Conservation (phyloP, 2,888 invertebrate genomes). For the Loripinus fragilis region DNA sequence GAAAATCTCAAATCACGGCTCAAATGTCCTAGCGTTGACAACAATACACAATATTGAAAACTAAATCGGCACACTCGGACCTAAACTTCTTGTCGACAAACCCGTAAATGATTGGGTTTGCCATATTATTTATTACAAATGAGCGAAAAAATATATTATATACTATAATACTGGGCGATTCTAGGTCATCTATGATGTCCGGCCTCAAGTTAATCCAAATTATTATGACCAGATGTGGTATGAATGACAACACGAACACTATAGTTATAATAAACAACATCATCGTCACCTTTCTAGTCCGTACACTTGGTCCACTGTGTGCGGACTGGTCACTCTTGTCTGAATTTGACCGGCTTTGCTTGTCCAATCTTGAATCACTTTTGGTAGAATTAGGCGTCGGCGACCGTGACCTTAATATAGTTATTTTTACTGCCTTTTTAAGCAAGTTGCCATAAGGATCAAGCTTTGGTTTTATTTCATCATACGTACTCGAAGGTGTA, state of each 20-base stretch:
- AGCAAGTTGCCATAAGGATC: slow-evolving; percentile 50
- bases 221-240: slow-evolving; percentile 66
- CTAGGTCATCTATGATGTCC: slow-evolving; percentile 46
- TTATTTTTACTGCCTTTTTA: slow-evolving; percentile 45
- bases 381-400: slow-evolving; percentile 28
- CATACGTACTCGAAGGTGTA: slow-evolving; percentile 18
- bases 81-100: slow-evolving; percentile 71
- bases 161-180: slow-evolving; percentile 39
- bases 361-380: slow-evolving; percentile 22
- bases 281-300: slow-evolving; percentile 64
- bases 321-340: slow-evolving; percentile 43
- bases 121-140: slow-evolving; percentile 71
- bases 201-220: slow-evolving; percentile 53
- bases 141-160: slow-evolving; percentile 67
- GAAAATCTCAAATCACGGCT: too few species aligned
- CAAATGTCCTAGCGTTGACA: not conserved
- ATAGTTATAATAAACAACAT: slow-evolving; percentile 69
- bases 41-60: not conserved
- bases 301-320: slow-evolving; percentile 43
- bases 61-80: slow-evolving; percentile 56
- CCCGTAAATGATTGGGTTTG: slow-evolving; percentile 72
- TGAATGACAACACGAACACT: slow-evolving; percentile 68
- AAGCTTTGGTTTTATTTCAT: slow-evolving; percentile 32
- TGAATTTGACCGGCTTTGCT: slow-evolving; percentile 26
- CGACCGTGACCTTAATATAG: slow-evolving; percentile 41